phyloP scores from a whole-genome alignment of 2,113 vertebrate genomes.

The Brachypteracias leptosomus region DNA sequence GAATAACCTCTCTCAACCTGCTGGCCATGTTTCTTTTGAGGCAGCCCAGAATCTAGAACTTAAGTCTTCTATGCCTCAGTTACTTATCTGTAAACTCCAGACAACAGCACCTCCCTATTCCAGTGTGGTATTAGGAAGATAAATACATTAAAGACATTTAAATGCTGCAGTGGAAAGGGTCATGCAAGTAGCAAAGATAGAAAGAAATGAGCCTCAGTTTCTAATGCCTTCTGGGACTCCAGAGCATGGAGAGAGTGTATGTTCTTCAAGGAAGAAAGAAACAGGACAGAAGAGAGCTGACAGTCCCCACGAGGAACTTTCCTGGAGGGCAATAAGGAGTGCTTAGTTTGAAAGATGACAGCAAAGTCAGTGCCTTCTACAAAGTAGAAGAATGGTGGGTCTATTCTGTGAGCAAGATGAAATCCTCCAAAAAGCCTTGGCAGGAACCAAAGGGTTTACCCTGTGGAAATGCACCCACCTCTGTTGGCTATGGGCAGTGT shows the following conservation, averaged over 20 bases:
- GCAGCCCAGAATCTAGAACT: neutral
- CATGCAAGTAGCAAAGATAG: neutral
- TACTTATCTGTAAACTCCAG: neutral
- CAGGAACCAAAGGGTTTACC: neutral
- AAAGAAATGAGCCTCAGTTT: neutral
- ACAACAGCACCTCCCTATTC: neutral
- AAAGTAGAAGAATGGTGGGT: neutral
- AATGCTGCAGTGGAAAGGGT: neutral
- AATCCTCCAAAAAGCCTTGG: neutral
- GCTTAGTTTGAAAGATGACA: neutral
- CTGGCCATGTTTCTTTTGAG: rapidly evolving
- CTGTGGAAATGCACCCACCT: rapidly evolving
- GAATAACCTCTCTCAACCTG: neutral
- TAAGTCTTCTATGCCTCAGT: neutral
- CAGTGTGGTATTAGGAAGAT: neutral
- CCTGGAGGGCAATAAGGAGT: neutral
- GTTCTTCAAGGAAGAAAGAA: neutral
- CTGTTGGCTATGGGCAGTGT: neutral
- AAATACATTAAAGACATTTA: neutral
- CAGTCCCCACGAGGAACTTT: neutral
- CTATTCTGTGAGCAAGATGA: neutral
- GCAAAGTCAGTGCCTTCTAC: neutral
- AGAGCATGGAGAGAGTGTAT: neutral
- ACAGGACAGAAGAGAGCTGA: neutral
- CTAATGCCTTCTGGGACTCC: neutral